Evolutionary conservation across 2,113 vertebrate genomes (phyloP), one percentile per base, ranked within the genome.

Genomic region (Zosterops borbonicus): DNA sequence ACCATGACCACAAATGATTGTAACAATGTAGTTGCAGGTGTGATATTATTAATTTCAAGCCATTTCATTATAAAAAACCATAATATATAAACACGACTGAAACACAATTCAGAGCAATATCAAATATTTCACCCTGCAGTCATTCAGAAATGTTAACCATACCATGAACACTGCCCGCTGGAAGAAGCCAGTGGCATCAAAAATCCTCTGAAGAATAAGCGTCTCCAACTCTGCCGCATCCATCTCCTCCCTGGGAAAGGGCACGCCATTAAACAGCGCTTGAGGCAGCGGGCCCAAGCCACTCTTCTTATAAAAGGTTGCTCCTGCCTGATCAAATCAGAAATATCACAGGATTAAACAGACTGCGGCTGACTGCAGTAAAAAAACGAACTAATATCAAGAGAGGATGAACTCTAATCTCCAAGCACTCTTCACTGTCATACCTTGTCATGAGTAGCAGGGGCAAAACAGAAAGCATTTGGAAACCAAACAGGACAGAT

Each of bases 181-280:
- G 95, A 99, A 99, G 96, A 98, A 87, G 19, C 92, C 92, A 3
- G 98, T 98, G 75, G 98, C 94, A 92, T 98, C 98, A 97, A 98
- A 98, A 97, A 99, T 99, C 97, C 96, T 99, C 91, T 98, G 98
- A 69, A 99, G 97, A 89, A 99, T 91, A 84, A 98, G 83, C 9
- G 97, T 98, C 97, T 99, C 98, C 67, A 99, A 94, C 58, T 99
- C 98, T 9, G 98, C 97, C 41, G 97, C 97, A 97, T 98, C 97
- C 98, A 99, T 98, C 96, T 99, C 98, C 85, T 99, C 98, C 37
- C 92, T 95, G 71, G 94, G 98, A 93, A 99, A 98, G 67, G 98
- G 98, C 79, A 99, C 97, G 42, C 99, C 99, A 80, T 99, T 99
- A 98, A 99, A 99, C 86, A 99, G 98, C 53, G 96, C 99, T 94